phyloP scores from a whole-genome alignment of 2,888 invertebrate species.

The Lymantria dispar region DNA sequence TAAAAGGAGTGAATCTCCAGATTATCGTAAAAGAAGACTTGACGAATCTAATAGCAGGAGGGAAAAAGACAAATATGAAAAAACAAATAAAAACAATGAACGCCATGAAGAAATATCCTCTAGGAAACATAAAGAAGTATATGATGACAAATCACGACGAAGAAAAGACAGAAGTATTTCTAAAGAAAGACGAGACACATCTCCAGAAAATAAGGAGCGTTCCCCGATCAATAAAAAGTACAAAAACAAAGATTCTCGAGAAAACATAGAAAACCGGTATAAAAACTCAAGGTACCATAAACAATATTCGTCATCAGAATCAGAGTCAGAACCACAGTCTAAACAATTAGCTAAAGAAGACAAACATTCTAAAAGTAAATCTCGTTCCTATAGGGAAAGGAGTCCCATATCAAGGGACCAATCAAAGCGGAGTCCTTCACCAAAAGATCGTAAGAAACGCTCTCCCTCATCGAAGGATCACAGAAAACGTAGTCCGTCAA shows the following conservation, averaged over 20 bases:
- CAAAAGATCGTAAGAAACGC: background rate
- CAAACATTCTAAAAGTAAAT: conserved; percentile 42
- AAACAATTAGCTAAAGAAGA: conserved; percentile 40
- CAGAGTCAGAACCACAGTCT: conserved; percentile 49
- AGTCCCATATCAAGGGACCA: conserved; percentile 26
- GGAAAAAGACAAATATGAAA: conserved; percentile 43
- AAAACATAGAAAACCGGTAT: conserved; percentile 48
- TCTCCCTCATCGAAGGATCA: background rate
- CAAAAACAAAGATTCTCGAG: conserved; percentile 46
- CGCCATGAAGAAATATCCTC: conserved; percentile 45
- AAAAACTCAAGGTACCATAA: conserved; percentile 47
- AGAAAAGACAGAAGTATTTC: conserved; percentile 51
- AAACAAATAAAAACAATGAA: conserved; percentile 36
- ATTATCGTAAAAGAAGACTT: conserved; percentile 31
- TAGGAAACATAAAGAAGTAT: conserved; percentile 38
- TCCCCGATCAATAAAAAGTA: conserved; percentile 44
- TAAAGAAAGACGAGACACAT: conserved; percentile 49
- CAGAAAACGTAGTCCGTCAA: conserved; percentile 4
- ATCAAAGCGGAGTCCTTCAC: conserved; percentile 35
- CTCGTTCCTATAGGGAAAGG: conserved; percentile 45
- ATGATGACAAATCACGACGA: conserved; percentile 39
- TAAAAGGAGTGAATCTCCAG: conserved; percentile 34
- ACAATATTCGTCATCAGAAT: conserved; percentile 54
- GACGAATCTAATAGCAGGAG: conserved; percentile 24
- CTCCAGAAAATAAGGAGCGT: conserved; percentile 49